Evolutionary conservation across 2,113 vertebrate genomes (phyloP), one percentile per base, ranked within the genome.

Genomic region (Oncorhynchus keta): DNA sequence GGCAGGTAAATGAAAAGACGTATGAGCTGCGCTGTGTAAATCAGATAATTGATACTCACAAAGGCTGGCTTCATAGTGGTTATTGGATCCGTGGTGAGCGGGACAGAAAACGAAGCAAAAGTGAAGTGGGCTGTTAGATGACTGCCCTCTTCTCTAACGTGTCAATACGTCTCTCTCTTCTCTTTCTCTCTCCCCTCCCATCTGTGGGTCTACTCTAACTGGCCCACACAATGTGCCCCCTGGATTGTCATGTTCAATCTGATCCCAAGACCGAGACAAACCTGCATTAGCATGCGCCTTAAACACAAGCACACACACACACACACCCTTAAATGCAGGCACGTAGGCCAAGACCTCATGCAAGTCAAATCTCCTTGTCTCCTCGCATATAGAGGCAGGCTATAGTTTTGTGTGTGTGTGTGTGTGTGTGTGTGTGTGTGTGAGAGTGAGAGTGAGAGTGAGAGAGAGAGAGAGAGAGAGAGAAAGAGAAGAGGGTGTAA

Each of bases 21-120:
- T 59, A 68, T 16, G 59, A 20, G 35, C 67, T 79, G 71, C 77
- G 79, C 72, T 72, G 82, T 66, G 78, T 65, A 72, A 55, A 55
- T 67, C 72, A 76, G 66, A 55, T 72, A 85, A 88, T 88, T 76
- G 79, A 88, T 92, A 93, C 92, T 93, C 88, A 94, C 92, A 90
- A 93, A 92, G 75, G 89, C 88, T 68, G 91, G 88, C 85, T 92
- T 93, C 85, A 92, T 85, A 70, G 83, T 75, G 79, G 86, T 84
- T 85, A 88, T 80, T 73, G 76, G 83, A 82, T 84, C 78, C 61
- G 83, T 32, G 59, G 48, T 65, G 80, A 39, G 69, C n/a, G 12
- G 8, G 80, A 70, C 16, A 51, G 28, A 75, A 80, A 82, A 74
- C 16, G 55, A 77, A 72, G 81, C 75, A 69, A 85, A n/a, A 83